Conservation (phyloP, 2,888 invertebrate species). For the Tanytarsus gracilentus region DNA sequence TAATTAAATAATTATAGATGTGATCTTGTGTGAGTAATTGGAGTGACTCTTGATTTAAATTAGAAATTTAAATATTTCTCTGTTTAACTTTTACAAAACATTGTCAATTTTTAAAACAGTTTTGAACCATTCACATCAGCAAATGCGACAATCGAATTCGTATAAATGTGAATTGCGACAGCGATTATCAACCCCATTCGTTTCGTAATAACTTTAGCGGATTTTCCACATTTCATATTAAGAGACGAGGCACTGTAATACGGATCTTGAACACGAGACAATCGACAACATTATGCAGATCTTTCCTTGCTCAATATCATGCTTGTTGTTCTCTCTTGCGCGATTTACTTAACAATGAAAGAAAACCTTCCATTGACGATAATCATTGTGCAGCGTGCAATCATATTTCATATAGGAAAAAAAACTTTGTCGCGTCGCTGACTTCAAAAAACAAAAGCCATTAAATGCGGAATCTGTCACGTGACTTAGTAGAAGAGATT, state of each 20-base stretch:
- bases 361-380: background rate
- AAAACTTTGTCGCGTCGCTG: background rate
- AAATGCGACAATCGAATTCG: no score
- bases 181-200: background rate
- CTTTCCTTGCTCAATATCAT: background rate
- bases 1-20: no score
- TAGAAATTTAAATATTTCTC: no score
- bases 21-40: no score
- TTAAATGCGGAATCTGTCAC: background rate
- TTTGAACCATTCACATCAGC: no score
- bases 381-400: background rate
- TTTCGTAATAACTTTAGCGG: conserved; percentile 6
- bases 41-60: no score
- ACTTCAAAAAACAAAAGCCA: background rate
- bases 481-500: background rate
- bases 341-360: background rate
- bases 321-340: background rate
- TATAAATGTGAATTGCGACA: no score
- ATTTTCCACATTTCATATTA: conserved; percentile 16
- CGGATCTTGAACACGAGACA: conserved; percentile 3
- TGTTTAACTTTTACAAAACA: no score
- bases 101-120: no score
- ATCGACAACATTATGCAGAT: background rate
- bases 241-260: background rate
- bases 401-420: background rate